Evolutionary conservation across 1,140 invertebrate species (phyloP), one percentile per base, ranked within the genome.

Genomic region (Gyrodactylus bullatarudis): DNA sequence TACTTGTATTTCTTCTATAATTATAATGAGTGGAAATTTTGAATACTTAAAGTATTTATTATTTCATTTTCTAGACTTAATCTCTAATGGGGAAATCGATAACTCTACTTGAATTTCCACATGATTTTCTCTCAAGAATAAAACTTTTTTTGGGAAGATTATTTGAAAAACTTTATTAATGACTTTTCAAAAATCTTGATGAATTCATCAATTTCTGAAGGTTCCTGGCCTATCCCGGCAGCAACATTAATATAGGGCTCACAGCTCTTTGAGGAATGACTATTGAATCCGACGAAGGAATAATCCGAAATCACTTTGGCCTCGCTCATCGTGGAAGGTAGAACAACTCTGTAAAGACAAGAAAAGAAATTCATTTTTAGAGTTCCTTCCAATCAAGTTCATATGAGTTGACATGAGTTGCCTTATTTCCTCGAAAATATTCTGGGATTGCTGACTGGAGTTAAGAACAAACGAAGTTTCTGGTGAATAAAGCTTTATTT

Each of bases 201-300:
- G 79, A 87, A 87, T 23, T 80, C 76, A 77, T 87, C 85, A 21
- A 87, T 83, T 75, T 87, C 87, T 1, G 79, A 77, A 76, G 83
- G 83, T 54, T 83, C 84, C 82, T 87, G 86, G n/a, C 87, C 86
- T 73, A 87, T 81, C 23, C 85, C 82, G 20, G 86, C 86, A 22
- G 86, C 86, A 69, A 85, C 86, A 22, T 86, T 87, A 68, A 87
- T 79, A 77, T 87, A 87, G 22, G 85, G 81, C 73, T 81, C 79
- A 25, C 84, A 83, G 77, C 86, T 86, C 76, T 81, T 82, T 76
- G 84, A 82, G 75, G 82, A 82, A 78, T 87, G 86, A 23, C 85
- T 83, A 69, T 86, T 86, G 85, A 86, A 87, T 26, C 86, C 85
- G 82, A 74, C 74, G 76, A 83, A 81, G 27, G 69, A 76, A 73